Percentiles rank a stretch among this genome's conserved stretches.
Conservation (phyloP, 2,797 vertebrate genomes). For the Anableps anableps region DNA sequence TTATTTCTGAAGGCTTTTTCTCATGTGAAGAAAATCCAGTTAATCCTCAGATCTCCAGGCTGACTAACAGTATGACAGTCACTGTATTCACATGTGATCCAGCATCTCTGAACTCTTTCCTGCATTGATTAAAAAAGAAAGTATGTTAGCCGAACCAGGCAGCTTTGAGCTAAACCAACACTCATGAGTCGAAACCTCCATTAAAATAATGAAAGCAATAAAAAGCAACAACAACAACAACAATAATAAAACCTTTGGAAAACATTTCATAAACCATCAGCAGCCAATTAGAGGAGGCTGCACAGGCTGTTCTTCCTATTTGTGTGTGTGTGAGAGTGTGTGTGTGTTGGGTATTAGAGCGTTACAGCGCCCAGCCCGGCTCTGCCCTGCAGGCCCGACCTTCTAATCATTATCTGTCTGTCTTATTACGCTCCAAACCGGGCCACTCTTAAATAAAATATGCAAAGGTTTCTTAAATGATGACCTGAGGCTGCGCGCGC, state of each 20-base stretch:
- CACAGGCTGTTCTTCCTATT: conserved; percentile 87
- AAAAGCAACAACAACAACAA: conserved; percentile 83
- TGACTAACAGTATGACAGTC: conserved; percentile 20
- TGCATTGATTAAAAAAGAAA: conserved; percentile 65
- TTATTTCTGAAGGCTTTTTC: conserved; percentile 12
- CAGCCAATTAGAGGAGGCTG: conserved; percentile 99
- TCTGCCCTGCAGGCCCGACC: conserved; percentile 99
- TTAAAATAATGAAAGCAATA: conserved; percentile 88
- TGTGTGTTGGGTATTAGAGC: conserved; percentile 82
- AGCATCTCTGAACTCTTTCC: conserved; percentile 38
- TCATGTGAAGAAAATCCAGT: conserved; percentile 6
- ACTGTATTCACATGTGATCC: conserved; percentile 45
- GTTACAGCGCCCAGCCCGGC: conserved; percentile 91
- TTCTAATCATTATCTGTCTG: conserved; percentile 99
- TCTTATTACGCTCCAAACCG: conserved; percentile 99
- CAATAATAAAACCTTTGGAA: conserved; percentile 91
- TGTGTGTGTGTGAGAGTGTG: conserved; percentile 61
- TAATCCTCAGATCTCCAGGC: conserved; percentile 14
- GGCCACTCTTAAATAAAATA: conserved; percentile 99
- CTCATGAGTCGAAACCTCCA: conserved; percentile 71
- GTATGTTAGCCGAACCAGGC: conserved; percentile 67
- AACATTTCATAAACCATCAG: conserved; percentile 98
- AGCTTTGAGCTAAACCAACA: conserved; percentile 69
- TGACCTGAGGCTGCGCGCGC: conserved; percentile 99
- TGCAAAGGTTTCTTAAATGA: conserved; percentile 99